Conservation (phyloP, 2,113 vertebrate species). For the Triplophysa siluroides region DNA sequence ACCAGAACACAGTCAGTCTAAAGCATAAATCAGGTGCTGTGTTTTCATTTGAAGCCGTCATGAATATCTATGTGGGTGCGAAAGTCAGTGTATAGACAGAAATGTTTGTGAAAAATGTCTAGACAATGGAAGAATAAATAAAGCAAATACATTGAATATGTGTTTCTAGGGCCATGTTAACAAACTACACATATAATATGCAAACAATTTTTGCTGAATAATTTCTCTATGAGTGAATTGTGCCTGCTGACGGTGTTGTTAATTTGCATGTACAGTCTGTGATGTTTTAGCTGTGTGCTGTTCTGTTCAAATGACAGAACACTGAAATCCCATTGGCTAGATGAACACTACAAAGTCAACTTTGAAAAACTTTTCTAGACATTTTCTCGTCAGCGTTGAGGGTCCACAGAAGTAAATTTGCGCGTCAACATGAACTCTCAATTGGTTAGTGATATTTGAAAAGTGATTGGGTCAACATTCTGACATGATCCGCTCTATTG, state of each 20-base stretch:
- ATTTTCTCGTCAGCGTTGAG: neutral
- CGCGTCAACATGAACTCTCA: constrained; percentile 50
- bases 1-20: constrained; percentile 5
- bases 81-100: no score
- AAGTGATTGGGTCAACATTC: constrained; percentile 64
- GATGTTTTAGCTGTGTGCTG: no score
- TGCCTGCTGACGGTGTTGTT: no score
- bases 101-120: no score
- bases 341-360: neutral
- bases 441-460: constrained; percentile 59
- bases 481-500: constrained; percentile 64
- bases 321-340: neutral
- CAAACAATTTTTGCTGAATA: no score
- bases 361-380: neutral
- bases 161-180: no score
- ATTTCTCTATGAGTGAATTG: no score
- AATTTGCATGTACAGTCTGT: no score
- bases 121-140: no score
- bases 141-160: no score
- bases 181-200: no score
- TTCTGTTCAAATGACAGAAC: no score
- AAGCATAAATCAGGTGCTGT: neutral
- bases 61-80: neutral
- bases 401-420: neutral
- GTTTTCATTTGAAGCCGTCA: neutral